Percentiles rank a stretch among this genome's conserved stretches.
Conservation (phyloP, 1,140 invertebrate species). For the Macrostomum lignano region DNA sequence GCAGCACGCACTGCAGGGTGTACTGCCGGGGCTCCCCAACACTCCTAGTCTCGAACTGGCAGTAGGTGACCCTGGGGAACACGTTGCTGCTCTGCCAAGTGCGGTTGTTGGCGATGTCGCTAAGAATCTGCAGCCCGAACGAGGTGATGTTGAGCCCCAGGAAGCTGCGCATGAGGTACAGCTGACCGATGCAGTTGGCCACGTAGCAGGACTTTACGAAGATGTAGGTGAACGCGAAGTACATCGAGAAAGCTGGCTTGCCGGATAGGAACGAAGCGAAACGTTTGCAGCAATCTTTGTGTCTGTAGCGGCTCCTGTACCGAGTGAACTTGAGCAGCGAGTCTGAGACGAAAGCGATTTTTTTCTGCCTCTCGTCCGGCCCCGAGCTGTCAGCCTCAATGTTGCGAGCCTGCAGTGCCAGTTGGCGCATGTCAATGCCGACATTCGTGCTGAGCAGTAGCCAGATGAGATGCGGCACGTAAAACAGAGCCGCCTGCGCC, state of each 20-base stretch:
- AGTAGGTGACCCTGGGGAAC: conserved; percentile 20
- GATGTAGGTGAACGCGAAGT: conserved; percentile 21
- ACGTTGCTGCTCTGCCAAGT: conserved; percentile 13
- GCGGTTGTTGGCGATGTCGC: conserved; percentile 8
- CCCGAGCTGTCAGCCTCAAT: conserved; percentile 10
- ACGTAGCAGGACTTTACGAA: too few species aligned
- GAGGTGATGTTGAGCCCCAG: conserved; percentile 1
- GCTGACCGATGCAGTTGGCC: conserved; percentile 1
- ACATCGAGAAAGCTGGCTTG: conserved; percentile 21
- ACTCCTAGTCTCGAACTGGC: conserved; percentile 31
- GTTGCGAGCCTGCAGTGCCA: too few species aligned
- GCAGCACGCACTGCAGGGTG: conserved; percentile 21
- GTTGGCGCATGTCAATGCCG: conserved; percentile 23
- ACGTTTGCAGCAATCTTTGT: too few species aligned
- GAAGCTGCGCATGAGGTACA: conserved; percentile 1
- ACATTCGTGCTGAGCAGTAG: conserved; percentile 21
- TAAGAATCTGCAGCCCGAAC: conserved; percentile 8
- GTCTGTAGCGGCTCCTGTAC: too few species aligned
- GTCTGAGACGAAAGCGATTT: too few species aligned
- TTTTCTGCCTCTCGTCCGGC: too few species aligned
- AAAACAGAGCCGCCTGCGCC: conserved; percentile 22
- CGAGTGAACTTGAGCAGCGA: too few species aligned
- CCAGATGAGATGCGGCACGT: conserved; percentile 23
- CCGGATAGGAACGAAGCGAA: too few species aligned
- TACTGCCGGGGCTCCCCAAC: conserved; percentile 39